phyloP scores from a whole-genome alignment of 2,888 invertebrate genomes.

The Tetheella fluctuosa region DNA sequence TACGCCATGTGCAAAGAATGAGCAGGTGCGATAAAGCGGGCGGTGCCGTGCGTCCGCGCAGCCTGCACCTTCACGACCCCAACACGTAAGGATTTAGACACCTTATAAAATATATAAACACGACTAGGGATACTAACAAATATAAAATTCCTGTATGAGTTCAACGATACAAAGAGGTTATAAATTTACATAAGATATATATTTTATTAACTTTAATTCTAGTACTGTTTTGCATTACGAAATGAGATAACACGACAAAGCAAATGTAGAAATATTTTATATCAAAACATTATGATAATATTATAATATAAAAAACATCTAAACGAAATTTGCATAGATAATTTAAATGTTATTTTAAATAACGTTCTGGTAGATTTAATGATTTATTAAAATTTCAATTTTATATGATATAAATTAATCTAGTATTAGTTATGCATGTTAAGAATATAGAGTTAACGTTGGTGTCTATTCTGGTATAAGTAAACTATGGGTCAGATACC shows the following conservation, averaged over 20 bases:
- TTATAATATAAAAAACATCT: no score
- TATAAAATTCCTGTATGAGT: conserved; percentile 50
- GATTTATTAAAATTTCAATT: no score
- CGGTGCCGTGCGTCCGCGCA: conserved; percentile 54
- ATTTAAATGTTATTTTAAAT: no score
- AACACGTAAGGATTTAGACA: conserved; percentile 55
- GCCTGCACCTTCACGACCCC: conserved; percentile 71
- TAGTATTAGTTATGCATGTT: no score
- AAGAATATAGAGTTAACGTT: no score
- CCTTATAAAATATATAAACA: conserved; percentile 6
- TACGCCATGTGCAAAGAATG: conserved; percentile 74
- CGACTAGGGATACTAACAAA: conserved; percentile 34
- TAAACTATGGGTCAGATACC: no score
- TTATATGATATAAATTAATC: no score
- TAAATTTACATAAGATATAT: conserved; percentile 51
- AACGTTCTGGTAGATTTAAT: no score
- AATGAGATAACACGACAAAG: conserved; percentile 26
- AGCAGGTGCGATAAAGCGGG: conserved; percentile 64
- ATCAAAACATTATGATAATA: no score
- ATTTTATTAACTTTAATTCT: no score
- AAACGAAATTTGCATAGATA: no score
- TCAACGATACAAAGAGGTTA: conserved; percentile 40
- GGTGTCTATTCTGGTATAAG: no score
- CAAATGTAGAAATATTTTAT: conserved; percentile 26
- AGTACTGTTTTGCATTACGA: conserved; percentile 21